These are phyloP conservation scores for Melanogrammus aeglefinus DNA, from an alignment of 2,797 vertebrate genomes.

Conservation along the genomic window DNA sequence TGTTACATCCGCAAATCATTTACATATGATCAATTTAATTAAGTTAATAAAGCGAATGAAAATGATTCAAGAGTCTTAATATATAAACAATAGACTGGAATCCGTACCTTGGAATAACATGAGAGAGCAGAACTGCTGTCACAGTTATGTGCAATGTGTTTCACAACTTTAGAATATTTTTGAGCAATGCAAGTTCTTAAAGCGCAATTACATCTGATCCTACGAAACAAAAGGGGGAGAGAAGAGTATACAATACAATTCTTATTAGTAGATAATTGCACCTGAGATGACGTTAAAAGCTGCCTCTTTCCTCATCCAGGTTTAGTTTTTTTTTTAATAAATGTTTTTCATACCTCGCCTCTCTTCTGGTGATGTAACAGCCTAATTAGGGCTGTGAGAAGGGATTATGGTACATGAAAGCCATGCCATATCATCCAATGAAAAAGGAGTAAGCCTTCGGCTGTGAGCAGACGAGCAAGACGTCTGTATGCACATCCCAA, in stretches of 20 bases:
- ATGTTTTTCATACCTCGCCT: constrained; percentile 5
- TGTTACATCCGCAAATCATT: not conserved
- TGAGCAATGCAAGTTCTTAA: not conserved
- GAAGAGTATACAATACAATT: not conserved
- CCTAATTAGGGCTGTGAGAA: constrained; percentile 44
- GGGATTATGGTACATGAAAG: constrained; percentile 50
- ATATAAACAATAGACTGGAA: not conserved
- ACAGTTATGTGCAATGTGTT: not conserved
- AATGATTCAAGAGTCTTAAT: not conserved
- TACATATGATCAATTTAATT: not conserved
- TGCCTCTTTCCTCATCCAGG: not conserved
- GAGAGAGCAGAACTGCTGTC: not conserved
- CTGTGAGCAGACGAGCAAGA: constrained; percentile 54
- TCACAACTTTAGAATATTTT: not conserved
- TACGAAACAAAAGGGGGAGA: not conserved
- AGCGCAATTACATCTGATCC: not conserved
- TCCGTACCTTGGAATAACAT: not conserved
- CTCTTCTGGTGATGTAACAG: constrained; percentile 20
- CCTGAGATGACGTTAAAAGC: not conserved
- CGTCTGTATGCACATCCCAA: constrained; percentile 43
- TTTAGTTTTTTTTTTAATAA: constrained; percentile 11
- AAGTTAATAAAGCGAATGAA: not conserved
- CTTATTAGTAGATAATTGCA: not conserved
- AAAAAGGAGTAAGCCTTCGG: constrained; percentile 33
- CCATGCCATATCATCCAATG: constrained; percentile 25